These are phyloP conservation scores for Acrossocheilus fasciatus DNA, from an alignment of 2,797 vertebrate species.

Conservation along the genomic window DNA sequence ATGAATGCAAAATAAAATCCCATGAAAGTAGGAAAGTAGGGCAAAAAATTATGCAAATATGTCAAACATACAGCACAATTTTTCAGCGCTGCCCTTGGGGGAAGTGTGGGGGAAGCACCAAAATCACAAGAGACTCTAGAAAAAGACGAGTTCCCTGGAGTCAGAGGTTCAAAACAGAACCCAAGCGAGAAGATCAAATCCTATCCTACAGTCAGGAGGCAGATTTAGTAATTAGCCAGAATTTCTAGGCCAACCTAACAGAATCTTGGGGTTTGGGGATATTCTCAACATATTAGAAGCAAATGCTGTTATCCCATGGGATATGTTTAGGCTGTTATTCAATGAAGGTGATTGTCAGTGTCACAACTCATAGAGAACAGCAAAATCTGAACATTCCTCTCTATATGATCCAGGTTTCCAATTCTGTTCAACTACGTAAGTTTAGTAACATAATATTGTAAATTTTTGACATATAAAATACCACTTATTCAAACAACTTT, in stretches of 20 bases:
- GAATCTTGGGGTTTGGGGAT: not conserved
- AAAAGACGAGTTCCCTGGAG: not conserved
- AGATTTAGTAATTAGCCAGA: conserved; percentile 32
- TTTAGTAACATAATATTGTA: not conserved
- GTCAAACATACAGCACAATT: not conserved
- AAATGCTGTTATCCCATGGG: not conserved
- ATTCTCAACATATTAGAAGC: conserved; percentile 14
- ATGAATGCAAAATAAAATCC: conserved; percentile 26
- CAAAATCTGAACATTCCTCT: not conserved
- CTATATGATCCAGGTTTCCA: not conserved
- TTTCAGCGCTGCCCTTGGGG: not conserved
- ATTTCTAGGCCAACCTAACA: conserved; percentile 32
- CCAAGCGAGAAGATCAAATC: conserved; percentile 27
- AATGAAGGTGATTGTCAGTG: not conserved
- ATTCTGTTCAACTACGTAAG: not conserved
- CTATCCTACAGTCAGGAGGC: conserved; percentile 26
- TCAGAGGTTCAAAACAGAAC: conserved; percentile 45
- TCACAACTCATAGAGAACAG: not conserved
- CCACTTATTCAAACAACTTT: not conserved
- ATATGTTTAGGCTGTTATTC: conserved; percentile 1
- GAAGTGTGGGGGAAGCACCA: conserved; percentile 28
- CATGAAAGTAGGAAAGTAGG: conserved; percentile 29
- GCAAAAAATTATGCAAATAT: conserved; percentile 9
- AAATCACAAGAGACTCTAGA: conserved; percentile 1
- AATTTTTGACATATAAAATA: not conserved